phyloP scores from a whole-genome alignment of 2,113 vertebrate species.

The Hypocryptadius cinnamomeus region DNA sequence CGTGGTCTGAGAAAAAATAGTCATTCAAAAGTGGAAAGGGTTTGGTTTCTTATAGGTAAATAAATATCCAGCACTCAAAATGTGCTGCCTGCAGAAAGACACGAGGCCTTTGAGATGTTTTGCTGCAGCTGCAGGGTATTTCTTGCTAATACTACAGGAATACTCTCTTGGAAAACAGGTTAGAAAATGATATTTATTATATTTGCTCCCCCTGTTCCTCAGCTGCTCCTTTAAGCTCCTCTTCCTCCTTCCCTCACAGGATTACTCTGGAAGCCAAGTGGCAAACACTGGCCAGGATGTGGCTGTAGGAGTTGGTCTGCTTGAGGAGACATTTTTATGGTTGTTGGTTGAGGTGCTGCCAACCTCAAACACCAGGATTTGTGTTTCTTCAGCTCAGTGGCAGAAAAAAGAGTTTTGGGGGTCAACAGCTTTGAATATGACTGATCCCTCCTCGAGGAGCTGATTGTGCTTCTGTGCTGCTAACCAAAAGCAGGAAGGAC shows the following conservation, averaged over 20 bases:
- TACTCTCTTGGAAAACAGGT: neutral
- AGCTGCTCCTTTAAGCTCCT: neutral
- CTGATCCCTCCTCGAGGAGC: neutral
- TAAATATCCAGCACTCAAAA: neutral
- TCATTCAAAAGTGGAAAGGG: neutral
- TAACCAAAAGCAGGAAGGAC: neutral
- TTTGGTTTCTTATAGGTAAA: neutral
- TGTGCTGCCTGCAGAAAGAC: neutral
- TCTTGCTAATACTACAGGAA: neutral
- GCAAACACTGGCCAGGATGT: neutral
- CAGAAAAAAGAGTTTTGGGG: neutral
- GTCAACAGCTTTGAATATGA: accelerated
- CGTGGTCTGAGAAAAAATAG: neutral
- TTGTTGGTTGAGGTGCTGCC: neutral
- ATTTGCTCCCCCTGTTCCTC: neutral
- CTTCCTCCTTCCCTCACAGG: neutral
- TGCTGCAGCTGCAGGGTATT: neutral
- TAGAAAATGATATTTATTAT: neutral
- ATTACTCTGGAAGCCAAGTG: neutral
- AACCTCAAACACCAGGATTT: neutral
- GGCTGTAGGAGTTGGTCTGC: neutral
- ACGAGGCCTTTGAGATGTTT: neutral
- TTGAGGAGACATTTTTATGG: accelerated
- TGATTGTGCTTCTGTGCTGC: neutral
- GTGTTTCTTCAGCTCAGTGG: neutral